A percentile compares a stretch with the other conserved stretches of the same genome.
Conservation (phyloP, 1,140 invertebrate species). For the Periplaneta americana region DNA sequence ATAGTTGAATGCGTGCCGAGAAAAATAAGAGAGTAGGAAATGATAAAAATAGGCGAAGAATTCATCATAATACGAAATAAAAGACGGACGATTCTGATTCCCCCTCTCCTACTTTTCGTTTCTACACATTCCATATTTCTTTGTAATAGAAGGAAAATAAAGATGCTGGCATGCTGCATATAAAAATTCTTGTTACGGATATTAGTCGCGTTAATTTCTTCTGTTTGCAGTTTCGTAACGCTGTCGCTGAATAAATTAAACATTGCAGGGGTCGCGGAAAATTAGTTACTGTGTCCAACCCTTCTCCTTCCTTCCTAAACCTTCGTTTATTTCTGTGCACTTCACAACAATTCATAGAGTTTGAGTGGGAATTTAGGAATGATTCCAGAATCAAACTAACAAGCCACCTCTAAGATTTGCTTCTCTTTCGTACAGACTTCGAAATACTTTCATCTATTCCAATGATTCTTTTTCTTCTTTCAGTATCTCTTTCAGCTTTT, state of each 20-base stretch:
- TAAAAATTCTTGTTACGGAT: not conserved
- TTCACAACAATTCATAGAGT: too few species aligned
- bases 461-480: too few species aligned
- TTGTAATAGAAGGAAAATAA: not conserved
- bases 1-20: not conserved
- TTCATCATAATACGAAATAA: not conserved
- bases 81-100: not conserved
- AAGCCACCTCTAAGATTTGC: too few species aligned
- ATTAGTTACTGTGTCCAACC: not conserved
- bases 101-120: too few species aligned
- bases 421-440: too few species aligned
- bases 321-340: too few species aligned
- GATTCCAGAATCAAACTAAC: too few species aligned
- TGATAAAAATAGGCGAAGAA: not conserved
- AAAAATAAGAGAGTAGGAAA: not conserved
- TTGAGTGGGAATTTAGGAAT: too few species aligned
- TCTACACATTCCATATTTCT: too few species aligned
- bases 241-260: not conserved
- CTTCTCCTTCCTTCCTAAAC: not conserved
- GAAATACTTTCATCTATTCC: too few species aligned
- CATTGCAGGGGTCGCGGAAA: not conserved
- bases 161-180: not conserved
- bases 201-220: not conserved
- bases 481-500: too few species aligned
- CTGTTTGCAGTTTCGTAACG: not conserved